Evolutionary conservation across 2,113 vertebrate genomes (phyloP), one percentile per base, ranked within the genome.

Genomic region (Apus apus): DNA sequence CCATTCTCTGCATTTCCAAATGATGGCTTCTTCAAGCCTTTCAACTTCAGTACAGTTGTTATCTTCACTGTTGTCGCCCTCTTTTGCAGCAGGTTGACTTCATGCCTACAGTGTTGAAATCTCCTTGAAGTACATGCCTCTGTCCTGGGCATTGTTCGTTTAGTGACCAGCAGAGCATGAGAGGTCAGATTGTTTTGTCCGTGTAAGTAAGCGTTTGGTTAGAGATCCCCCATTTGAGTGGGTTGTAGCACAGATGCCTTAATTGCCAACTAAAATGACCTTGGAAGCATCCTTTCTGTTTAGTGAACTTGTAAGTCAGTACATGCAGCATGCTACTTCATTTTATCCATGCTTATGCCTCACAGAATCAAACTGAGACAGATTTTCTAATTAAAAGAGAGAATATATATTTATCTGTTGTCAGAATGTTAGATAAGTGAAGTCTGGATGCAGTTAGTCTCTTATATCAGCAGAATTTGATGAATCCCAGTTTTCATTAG

Each of bases 401-500:
- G 56, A 16, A 45, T 65, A 6, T 17, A 10, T 18, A 54, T 75
- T 70, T 90, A 9, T 57, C 25, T 36, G 20, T 85, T 95, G 66
- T n/a, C 83, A 94, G 62, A 72, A 75, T 12, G 17, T 40, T 57
- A 32, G 57, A 77, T 60, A 51, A 84, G 81, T 58, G 13, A 81
- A 57, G 72, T 89, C 68, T 93, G 65, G 50, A 38, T 89, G 53
- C 40, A 58, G 53, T 81, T 58, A 79, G 29, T 29, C 34, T 75
- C 40, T 71, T 74, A 3, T 13, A 61, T 72, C 68, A 92, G 57
- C 50, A 94, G 65, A 89, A 82, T 82, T 75, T 72, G 73, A 87
- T 96, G 79, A 92, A 86, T 84, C 61, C 45, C 64, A 21, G 53
- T 89, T 94, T 96, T 84, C 43, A 86, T 84, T 78, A 89, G 45